Evolutionary conservation across 2,113 vertebrate species (phyloP).

Genomic region (Stomatorhinus ivindoensis): DNA sequence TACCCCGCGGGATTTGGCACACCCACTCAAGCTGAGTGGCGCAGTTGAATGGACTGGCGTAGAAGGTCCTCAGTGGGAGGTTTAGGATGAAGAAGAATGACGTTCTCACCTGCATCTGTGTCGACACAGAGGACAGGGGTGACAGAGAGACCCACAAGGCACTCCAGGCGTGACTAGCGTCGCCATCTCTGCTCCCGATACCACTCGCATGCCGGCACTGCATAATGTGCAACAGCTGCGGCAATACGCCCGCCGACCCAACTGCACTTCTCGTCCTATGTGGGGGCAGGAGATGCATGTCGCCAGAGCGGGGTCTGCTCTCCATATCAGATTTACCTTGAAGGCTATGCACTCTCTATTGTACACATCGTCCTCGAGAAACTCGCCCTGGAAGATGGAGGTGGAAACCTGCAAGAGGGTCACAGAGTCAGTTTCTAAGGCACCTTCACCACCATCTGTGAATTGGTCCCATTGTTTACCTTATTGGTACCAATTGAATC

Average conservation of each 20-base stretch:
- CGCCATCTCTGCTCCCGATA: not conserved
- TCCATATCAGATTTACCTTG: conserved; percentile 63
- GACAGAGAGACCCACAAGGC: not conserved
- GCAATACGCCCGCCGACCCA: not conserved
- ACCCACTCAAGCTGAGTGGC: conserved; percentile 82
- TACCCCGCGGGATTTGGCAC: conserved; percentile 88
- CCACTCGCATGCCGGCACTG: not conserved
- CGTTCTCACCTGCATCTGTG: conserved; percentile 43
- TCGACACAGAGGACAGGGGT: not conserved
- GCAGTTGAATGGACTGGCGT: conserved; percentile 78
- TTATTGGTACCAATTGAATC: not conserved
- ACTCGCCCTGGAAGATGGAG: conserved; percentile 60
- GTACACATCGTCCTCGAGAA: conserved; percentile 73
- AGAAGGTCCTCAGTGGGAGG: conserved; percentile 45
- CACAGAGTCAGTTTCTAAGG: not conserved
- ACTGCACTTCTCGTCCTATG: not conserved
- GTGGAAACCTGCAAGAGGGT: conserved; percentile 65
- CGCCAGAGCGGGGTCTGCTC: not conserved
- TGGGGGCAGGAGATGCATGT: not conserved
- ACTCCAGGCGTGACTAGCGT: not conserved
- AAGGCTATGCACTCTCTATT: conserved; percentile 79
- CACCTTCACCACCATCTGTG: not conserved
- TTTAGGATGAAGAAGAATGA: conserved; percentile 34
- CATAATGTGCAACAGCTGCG: not conserved
- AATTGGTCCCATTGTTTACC: not conserved